Evolutionary conservation across 2,888 invertebrate genomes (phyloP), one percentile per base, ranked within the genome.

Genomic region (Torymus texanus): DNA sequence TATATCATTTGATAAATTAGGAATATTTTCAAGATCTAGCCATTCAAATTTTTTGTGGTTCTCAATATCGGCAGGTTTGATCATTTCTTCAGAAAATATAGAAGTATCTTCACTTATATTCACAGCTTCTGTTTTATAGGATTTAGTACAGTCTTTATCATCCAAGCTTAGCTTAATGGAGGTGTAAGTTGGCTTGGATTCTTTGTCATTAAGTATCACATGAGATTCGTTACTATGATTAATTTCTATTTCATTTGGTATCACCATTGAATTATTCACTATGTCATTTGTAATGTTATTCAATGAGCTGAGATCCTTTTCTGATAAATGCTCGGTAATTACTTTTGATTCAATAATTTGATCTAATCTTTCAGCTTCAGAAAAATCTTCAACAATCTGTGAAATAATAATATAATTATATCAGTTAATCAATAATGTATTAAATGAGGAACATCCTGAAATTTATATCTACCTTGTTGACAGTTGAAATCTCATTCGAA

Each of bases 41-140:
- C 29, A 29, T 24, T 68, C 13, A 55, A 8, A 21, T 12, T 24
- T 14, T 16, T 41, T 55, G 51, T 56, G 56, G 12, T 63, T 13
- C 8, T 68, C 55, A 70, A n/a, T 10, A 41, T 50, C 24, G 4
- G 56, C 11, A 41, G 10, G 41, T 51, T 76, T 56, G 24, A 56
- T 50, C 13, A 62, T 58, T 70, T 70, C 56, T 63, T 76, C 41
- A 63, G 70, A 76, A 76, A 76, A 76, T 76, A 76, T 70, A 70
- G 63, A n/a, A 51, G n/a, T 50, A 51, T 56, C 51, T 51, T 70
- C 55, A 18, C 14, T 62, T 24, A 63, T 58, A 14, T 53, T 63
- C 11, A 62, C 16, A 58, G 51, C 13, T 16, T 66, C 65, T 16
- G 24, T 24, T 66, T 51, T 59, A 16, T 67, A 55, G n/a, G 24